phyloP scores from a whole-genome alignment of 2,113 vertebrate genomes.

The zebrafish (Danio rerio) region GRCz12tu NC_133193.1:28631001-28631500 shows the following conservation, averaged over 20 bases:
- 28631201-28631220: too few species aligned
- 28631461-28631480: not conserved
- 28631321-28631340: not conserved
- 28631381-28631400: not conserved
- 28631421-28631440: not conserved
- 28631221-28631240: too few species aligned
- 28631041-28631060: too few species aligned
- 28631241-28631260: not conserved
- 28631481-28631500: not conserved
- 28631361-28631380: not conserved
- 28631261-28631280: not conserved
- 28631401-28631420: not conserved
- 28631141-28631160: too few species aligned
- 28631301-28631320: not conserved
- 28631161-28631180: too few species aligned
- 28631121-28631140: too few species aligned
- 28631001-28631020: too few species aligned
- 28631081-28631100: too few species aligned
- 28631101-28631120: too few species aligned
- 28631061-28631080: too few species aligned
- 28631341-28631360: not conserved
- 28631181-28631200: too few species aligned
- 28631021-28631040: too few species aligned
- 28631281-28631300: not conserved
- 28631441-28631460: not conserved